These are phyloP conservation scores for Megalonaias nervosa DNA, from an alignment of 1,140 invertebrate species.

Conservation along the genomic window DNA sequence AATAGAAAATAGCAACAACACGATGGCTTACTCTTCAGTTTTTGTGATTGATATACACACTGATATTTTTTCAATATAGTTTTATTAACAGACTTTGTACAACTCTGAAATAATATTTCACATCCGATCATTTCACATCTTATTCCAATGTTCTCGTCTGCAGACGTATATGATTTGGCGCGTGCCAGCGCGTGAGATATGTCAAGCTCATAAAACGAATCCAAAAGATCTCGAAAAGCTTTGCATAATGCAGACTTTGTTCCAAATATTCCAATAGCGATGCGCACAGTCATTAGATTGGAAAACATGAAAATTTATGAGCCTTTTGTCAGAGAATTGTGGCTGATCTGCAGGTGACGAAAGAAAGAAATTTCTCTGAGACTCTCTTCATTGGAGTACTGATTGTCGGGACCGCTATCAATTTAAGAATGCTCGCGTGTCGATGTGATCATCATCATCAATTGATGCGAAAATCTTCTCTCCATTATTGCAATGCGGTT, in stretches of 20 bases:
- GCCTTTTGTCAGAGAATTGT: slow-evolving; percentile 35
- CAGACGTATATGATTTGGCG: slow-evolving; percentile 4
- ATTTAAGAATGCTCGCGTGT: slow-evolving; percentile 35
- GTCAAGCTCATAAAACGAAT: slow-evolving; percentile 10
- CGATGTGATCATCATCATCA: slow-evolving; percentile 2
- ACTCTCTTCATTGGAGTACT: slow-evolving; percentile 24
- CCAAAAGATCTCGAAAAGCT: slow-evolving; percentile 33
- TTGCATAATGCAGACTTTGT: slow-evolving; percentile 40
- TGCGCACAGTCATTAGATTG: slow-evolving; percentile 30
- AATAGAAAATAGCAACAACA: too few relatives aligned
- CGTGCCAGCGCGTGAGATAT: slow-evolving; percentile 27
- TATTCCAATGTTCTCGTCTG: too few relatives aligned
- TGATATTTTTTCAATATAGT: too few relatives aligned
- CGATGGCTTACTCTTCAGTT: too few relatives aligned
- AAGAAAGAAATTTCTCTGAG: slow-evolving; percentile 1
- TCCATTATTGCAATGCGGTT: slow-evolving; percentile 18
- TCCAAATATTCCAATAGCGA: slow-evolving; percentile 38
- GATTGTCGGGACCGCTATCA: slow-evolving; percentile 16
- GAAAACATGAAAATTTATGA: slow-evolving; percentile 39
- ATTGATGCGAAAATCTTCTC: slow-evolving; percentile 19
- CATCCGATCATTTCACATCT: too few relatives aligned
- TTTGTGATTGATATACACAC: too few relatives aligned
- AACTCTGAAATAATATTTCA: too few relatives aligned
- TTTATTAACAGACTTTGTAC: too few relatives aligned
- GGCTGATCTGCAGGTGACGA: slow-evolving; percentile 29